phyloP scores from a whole-genome alignment of 1,140 invertebrate genomes.

The Chelonus insularis region DNA sequence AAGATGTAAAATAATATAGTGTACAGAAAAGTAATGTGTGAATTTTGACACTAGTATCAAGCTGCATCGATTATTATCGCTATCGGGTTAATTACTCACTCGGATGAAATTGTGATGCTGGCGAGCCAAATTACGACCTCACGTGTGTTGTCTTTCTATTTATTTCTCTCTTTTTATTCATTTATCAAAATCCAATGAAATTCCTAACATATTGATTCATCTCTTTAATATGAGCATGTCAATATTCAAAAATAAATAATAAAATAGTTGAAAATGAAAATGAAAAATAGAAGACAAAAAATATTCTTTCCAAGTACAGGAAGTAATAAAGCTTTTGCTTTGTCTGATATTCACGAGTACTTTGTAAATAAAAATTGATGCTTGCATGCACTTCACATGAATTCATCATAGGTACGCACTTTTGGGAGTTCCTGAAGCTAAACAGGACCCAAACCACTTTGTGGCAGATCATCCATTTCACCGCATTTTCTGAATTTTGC shows the following conservation, averaged over 20 bases:
- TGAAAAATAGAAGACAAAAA: slow-evolving; percentile 16
- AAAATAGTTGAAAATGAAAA: slow-evolving; percentile 12
- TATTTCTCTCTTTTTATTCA: not conserved
- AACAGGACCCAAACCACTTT: slow-evolving; percentile 47
- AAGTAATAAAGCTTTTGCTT: slow-evolving; percentile 24
- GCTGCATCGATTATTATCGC: slow-evolving; percentile 27
- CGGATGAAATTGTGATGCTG: slow-evolving; percentile 13
- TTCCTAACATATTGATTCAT: no score
- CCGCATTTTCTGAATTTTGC: not conserved
- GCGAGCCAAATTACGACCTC: slow-evolving; percentile 1
- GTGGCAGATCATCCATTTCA: slow-evolving; percentile 19
- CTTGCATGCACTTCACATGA: slow-evolving; percentile 36
- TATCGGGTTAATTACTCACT: slow-evolving; percentile 26
- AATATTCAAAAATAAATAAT: no score
- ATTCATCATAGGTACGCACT: slow-evolving; percentile 45
- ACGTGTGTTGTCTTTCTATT: not conserved
- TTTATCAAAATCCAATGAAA: no score
- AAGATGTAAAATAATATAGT: not conserved
- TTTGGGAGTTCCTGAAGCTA: slow-evolving; percentile 45
- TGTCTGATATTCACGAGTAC: slow-evolving; percentile 33
- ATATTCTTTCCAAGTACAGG: slow-evolving; percentile 15
- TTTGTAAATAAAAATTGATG: slow-evolving; percentile 44
- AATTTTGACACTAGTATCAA: slow-evolving; percentile 23
- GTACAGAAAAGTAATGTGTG: not conserved
- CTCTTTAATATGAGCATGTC: no score